A percentile compares a stretch with the other conserved stretches of the same genome.
These are phyloP conservation scores for Hypomesus transpacificus DNA, from an alignment of 2,113 vertebrate genomes.

Conservation along the genomic window DNA sequence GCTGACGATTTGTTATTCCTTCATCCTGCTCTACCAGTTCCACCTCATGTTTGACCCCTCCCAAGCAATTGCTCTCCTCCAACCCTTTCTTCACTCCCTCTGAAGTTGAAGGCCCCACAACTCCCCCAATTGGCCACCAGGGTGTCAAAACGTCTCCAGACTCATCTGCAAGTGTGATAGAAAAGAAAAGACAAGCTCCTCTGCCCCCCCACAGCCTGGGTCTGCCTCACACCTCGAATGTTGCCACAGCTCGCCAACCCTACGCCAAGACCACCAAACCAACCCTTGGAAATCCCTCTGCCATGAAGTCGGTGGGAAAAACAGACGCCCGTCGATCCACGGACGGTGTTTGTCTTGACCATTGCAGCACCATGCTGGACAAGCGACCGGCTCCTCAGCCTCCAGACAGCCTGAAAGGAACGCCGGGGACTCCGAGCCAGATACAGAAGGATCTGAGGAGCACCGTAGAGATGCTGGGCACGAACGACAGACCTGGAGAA, in stretches of 20 bases:
- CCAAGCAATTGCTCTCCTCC: constrained; percentile 2
- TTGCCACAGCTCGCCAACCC: background rate
- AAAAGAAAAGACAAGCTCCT: constrained; percentile 41
- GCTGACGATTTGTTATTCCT: too few relatives aligned
- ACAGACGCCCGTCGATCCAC: background rate
- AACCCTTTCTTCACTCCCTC: constrained; percentile 29
- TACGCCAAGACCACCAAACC: constrained; percentile 4
- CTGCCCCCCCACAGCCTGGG: constrained; percentile 22
- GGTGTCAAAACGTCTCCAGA: background rate
- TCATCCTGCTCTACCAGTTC: constrained; percentile 8
- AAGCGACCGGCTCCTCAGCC: constrained; percentile 57
- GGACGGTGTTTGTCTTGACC: background rate
- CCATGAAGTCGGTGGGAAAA: background rate
- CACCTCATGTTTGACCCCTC: constrained; percentile 30
- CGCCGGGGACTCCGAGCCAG: constrained; percentile 7
- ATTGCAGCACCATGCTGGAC: background rate
- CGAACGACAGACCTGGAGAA: constrained; percentile 30
- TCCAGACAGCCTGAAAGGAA: constrained; percentile 34
- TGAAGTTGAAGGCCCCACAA: background rate
- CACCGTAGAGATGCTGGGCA: background rate
- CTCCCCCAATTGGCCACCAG: background rate
- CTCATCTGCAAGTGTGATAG: background rate
- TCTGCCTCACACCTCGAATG: background rate
- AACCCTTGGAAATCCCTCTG: background rate
- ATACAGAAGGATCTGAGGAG: constrained; percentile 20